Conservation (phyloP, 2,797 vertebrate species). For the Hoplostethus mediterraneus region DNA sequence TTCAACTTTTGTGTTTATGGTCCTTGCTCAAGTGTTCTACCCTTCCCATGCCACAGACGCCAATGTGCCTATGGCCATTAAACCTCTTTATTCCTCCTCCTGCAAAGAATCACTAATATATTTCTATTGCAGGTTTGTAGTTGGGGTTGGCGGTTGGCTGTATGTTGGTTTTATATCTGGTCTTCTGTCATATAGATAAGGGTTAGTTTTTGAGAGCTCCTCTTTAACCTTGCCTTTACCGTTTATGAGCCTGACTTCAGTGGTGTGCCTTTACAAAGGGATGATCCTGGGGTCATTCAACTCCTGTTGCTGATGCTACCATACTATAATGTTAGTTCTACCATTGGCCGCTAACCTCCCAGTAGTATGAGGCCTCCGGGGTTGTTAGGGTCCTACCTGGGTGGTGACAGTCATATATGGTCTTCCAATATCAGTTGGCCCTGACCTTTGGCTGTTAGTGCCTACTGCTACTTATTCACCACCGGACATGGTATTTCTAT, state of each 20-base stretch:
- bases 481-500: neutral
- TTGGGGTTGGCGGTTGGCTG: slow-evolving; percentile 3
- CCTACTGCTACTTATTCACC: neutral
- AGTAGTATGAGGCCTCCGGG: slow-evolving; percentile 7
- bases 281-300: slow-evolving; percentile 70
- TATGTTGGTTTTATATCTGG: slow-evolving; percentile 65
- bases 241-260: slow-evolving; percentile 63
- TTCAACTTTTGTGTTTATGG: slow-evolving; percentile 66
- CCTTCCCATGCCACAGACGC: slow-evolving; percentile 29
- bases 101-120: slow-evolving; percentile 42
- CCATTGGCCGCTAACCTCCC: slow-evolving; percentile 23
- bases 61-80: slow-evolving; percentile 46
- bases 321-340: slow-evolving; percentile 47
- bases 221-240: slow-evolving; percentile 62
- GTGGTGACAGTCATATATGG: neutral
- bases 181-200: slow-evolving; percentile 75
- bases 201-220: slow-evolving; percentile 48
- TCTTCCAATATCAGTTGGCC: neutral
- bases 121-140: slow-evolving; percentile 26
- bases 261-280: slow-evolving; percentile 51
- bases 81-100: slow-evolving; percentile 54
- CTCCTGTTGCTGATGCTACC: slow-evolving; percentile 57
- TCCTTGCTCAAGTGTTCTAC: slow-evolving; percentile 43
- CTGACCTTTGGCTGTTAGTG: neutral
- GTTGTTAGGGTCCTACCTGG: slow-evolving; percentile 29